phyloP scores from a whole-genome alignment of 2,113 vertebrate species.

The Urocolius indicus region DNA sequence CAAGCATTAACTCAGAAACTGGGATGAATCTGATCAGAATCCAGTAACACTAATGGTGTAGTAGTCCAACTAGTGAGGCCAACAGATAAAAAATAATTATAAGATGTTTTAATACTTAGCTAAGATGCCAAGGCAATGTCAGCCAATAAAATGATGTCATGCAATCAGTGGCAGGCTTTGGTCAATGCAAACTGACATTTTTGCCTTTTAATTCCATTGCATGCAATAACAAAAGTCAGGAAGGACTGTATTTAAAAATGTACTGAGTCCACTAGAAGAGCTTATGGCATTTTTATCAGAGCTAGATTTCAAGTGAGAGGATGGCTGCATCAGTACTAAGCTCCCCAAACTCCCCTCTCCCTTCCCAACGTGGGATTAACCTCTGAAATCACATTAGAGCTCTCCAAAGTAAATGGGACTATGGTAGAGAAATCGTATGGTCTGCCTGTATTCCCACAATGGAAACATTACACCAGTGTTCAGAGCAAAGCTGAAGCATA shows the following conservation, averaged over 20 bases:
- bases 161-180: background rate
- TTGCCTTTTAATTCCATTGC: background rate
- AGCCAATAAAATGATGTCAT: constrained; percentile 19
- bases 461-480: background rate
- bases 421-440: background rate
- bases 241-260: constrained; percentile 40
- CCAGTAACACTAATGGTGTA: background rate
- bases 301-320: background rate
- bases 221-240: background rate
- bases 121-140: background rate
- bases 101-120: constrained; percentile 16
- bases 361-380: background rate
- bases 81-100: background rate
- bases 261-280: background rate
- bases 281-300: background rate
- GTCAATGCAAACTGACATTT: background rate
- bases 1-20: background rate
- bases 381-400: background rate
- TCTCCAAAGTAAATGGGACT: background rate
- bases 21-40: background rate
- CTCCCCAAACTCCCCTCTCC: background rate
- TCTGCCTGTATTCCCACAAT: background rate
- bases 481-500: accelerated
- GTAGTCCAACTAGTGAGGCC: background rate
- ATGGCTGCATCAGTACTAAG: background rate